Base-by-base conservation (phyloP, 2,888 invertebrate genomes). In the Caenorhabditis doughertyi region DNA sequence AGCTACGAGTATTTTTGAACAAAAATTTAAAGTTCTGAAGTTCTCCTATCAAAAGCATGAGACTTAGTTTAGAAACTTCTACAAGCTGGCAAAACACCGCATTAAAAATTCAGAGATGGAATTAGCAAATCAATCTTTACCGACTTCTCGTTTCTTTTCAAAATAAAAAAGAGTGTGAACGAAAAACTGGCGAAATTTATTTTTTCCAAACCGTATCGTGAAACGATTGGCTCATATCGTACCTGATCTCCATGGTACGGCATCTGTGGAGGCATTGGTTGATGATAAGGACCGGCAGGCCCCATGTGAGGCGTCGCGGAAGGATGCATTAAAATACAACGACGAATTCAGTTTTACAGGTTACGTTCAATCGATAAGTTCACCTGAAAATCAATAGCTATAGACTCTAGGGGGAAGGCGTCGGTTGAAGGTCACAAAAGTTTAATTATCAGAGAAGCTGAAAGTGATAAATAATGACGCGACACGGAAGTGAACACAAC, bases 231-330 rank as follows among this genome's bases (percentile, higher is more conserved):
- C n/a, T n/a, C n/a, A n/a, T n/a, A n/a, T n/a, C 27, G 2, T 16
- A 74, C 77, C 77, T 77, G 77, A 7, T 77, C 70, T 13, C 3
- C 35, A 67, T 62, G 79, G 62, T 70, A 79, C n/a, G 51, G 70
- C 29, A 70, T 62, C 5, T 51, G 62, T n/a, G 55, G 67, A 32
- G 62, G 35, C 44, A 79, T 51, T 25, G 29, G 23, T 13, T 64
- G 71, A 27, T 71, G 64, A 47, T 68, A 80, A 29, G 67, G 68
- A 32, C 72, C 72, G 25, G 47, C 56, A n/a, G 67, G 79, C 42
- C 72, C 72, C 16, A 49, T 25, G 16, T 39, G 51, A 39, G 76
- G 51, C 23, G 49, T 49, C 27, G 67, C 68, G 29, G 68, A 21
- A 11, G 55, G 47, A 58, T 51, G 67, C 67, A 67, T 74, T 21